phyloP scores from a whole-genome alignment of 1,140 invertebrate genomes.

The Ylistrum balloti region DNA sequence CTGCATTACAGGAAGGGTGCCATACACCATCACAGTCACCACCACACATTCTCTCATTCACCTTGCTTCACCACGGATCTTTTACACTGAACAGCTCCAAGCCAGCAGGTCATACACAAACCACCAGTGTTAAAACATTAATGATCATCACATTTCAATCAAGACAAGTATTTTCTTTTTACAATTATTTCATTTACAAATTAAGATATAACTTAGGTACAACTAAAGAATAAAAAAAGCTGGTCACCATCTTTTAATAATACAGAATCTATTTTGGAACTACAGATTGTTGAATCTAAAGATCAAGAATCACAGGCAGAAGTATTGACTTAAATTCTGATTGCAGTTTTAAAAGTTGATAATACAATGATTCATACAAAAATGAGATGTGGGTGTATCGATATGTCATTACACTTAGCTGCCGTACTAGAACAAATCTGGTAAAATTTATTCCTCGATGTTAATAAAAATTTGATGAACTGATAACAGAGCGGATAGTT shows the following conservation, averaged over 20 bases:
- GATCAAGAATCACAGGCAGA: not conserved
- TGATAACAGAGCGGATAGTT: not conserved
- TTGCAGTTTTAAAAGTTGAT: not conserved
- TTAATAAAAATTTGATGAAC: conserved; percentile 8
- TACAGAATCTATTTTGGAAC: not conserved
- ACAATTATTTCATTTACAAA: not conserved
- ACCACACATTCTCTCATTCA: not conserved
- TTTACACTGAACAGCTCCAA: not conserved
- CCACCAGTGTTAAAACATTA: not conserved
- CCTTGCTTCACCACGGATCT: not conserved
- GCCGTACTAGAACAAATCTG: conserved; percentile 31
- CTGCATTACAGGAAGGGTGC: too few relatives aligned
- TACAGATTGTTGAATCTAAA: not conserved
- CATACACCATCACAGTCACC: not conserved
- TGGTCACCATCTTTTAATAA: not conserved
- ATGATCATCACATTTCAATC: not conserved
- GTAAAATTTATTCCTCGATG: conserved; percentile 5
- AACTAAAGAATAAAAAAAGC: not conserved
- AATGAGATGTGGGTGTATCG: not conserved
- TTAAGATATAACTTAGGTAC: not conserved
- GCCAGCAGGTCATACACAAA: not conserved
- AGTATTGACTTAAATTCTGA: too few relatives aligned
- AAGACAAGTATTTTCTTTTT: not conserved
- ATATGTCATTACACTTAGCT: not conserved
- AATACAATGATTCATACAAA: not conserved